Conservation (phyloP, 1,140 invertebrate genomes). For the Bathynomus jamesi region DNA sequence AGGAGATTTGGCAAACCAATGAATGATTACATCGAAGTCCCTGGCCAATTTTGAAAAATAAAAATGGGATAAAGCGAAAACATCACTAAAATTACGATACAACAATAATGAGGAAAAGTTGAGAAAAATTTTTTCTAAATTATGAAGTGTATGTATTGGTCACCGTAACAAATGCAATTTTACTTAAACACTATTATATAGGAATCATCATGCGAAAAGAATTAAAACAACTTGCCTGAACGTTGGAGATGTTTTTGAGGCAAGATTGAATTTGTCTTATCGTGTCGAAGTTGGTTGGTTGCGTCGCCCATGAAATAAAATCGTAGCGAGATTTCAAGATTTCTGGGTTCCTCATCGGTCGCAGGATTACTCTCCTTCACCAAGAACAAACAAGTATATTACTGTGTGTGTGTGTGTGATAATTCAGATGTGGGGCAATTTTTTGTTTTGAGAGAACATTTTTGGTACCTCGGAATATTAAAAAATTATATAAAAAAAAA, state of each 20-base stretch:
- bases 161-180: no score
- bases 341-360: slow-evolving; percentile 52
- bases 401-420: no score
- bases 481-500: no score
- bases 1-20: neutral
- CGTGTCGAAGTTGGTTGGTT: slow-evolving; percentile 51
- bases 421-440: no score
- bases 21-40: neutral
- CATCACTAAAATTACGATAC: neutral
- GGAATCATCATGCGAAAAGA: no score
- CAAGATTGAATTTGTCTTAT: slow-evolving; percentile 51
- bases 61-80: neutral
- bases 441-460: no score
- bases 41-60: neutral
- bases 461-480: no score
- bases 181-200: no score
- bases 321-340: slow-evolving; percentile 52
- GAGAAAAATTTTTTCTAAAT: no score
- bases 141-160: no score
- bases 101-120: neutral
- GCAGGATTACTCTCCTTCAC: slow-evolving; percentile 49
- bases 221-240: slow-evolving; percentile 44
- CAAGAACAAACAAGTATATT: slow-evolving; percentile 9
- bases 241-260: slow-evolving; percentile 52
- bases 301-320: slow-evolving; percentile 54